These are phyloP conservation scores for Pseudois nayaur DNA, from an alignment of 2,113 vertebrate genomes.

Conservation along the genomic window DNA sequence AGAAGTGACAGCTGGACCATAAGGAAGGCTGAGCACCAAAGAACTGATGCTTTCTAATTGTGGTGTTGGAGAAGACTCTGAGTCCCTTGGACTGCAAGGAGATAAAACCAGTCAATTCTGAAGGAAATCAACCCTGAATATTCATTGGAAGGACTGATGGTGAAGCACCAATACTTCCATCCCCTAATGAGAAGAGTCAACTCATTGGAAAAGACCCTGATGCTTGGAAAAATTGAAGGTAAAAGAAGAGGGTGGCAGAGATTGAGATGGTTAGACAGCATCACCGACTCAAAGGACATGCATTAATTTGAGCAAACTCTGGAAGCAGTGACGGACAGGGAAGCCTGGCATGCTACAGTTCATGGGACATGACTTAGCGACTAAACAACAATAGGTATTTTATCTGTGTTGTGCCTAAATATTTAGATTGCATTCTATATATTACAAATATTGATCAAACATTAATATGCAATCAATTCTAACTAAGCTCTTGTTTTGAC, in stretches of 20 bases:
- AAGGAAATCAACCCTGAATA: not conserved
- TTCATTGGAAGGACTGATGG: not conserved
- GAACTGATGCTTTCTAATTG: not conserved
- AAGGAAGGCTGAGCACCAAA: not conserved
- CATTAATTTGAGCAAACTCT: not conserved
- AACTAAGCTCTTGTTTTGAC: not conserved
- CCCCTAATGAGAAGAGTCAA: not conserved
- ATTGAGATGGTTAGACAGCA: not conserved
- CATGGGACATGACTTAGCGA: not conserved
- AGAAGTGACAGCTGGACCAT: not conserved
- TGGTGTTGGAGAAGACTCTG: not conserved
- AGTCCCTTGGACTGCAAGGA: not conserved
- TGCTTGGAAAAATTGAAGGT: not conserved
- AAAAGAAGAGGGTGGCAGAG: not conserved
- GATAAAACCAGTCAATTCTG: not conserved
- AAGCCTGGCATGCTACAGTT: not conserved
- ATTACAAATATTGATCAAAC: not conserved
- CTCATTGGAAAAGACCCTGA: not conserved
- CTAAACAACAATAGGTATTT: not conserved
- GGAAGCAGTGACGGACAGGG: not conserved
- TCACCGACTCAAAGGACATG: not conserved
- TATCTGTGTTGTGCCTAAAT: not conserved
- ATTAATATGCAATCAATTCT: slow-evolving; percentile 1
- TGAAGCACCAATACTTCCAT: not conserved
- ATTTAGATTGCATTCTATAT: not conserved